These are phyloP conservation scores for Dusona sp. DNA, from an alignment of 2,888 invertebrate genomes.

Conservation along the genomic window DNA sequence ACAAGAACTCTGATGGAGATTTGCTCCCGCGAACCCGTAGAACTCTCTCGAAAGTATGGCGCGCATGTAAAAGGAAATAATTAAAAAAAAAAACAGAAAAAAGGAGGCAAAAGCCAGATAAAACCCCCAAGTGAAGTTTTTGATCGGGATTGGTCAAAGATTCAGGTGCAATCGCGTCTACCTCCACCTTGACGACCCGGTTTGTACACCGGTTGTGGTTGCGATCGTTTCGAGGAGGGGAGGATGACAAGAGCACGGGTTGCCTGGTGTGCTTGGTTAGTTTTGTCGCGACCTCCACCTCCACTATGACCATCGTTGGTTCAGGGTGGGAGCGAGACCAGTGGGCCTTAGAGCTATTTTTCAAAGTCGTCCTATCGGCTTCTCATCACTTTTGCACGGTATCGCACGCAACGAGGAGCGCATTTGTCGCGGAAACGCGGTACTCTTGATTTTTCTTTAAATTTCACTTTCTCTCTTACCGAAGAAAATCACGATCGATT, in stretches of 20 bases:
- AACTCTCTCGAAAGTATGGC: constrained; percentile 34
- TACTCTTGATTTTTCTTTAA: not conserved
- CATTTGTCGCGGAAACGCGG: constrained; percentile 52
- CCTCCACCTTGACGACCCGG: constrained; percentile 69
- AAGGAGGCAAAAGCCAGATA: not conserved
- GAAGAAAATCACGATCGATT: not conserved
- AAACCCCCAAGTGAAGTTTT: constrained; percentile 6
- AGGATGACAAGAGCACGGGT: constrained; percentile 61
- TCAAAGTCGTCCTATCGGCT: constrained; percentile 76
- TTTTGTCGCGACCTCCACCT: constrained; percentile 63
- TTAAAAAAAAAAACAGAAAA: constrained; percentile 27
- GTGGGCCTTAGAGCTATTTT: constrained; percentile 74
- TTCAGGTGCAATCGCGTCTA: constrained; percentile 77
- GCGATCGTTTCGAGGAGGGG: constrained; percentile 52
- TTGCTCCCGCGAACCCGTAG: not conserved
- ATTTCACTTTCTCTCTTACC: not conserved
- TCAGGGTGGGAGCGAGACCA: constrained; percentile 25
- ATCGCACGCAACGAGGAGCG: constrained; percentile 75
- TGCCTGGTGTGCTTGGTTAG: constrained; percentile 37
- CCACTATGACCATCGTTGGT: constrained; percentile 23
- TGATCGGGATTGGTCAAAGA: constrained; percentile 73
- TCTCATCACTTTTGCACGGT: constrained; percentile 80
- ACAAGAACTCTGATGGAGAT: not conserved
- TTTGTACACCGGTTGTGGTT: constrained; percentile 47
- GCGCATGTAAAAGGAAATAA: not conserved